Evolutionary conservation across 2,113 vertebrate species (phyloP).

Genomic region (Corythaeola cristata): DNA sequence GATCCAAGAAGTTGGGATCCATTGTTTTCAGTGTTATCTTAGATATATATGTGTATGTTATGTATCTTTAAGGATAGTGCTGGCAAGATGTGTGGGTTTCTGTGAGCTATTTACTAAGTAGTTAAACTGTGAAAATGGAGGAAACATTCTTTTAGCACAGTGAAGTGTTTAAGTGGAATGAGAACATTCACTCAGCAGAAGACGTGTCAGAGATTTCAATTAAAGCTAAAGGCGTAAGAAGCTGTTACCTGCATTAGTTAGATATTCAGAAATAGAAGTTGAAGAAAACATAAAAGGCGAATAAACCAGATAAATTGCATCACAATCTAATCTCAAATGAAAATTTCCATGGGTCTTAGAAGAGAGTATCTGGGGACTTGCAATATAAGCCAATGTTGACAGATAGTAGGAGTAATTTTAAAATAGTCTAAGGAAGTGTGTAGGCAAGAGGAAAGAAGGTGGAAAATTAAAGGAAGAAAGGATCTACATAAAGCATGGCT

Average conservation of each 20-base stretch:
- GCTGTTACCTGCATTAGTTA: neutral
- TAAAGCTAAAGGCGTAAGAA: neutral
- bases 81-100: neutral
- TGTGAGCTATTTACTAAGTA: neutral
- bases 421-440: conserved; percentile 3
- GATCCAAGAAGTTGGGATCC: neutral
- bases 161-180: neutral
- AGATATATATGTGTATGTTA: neutral
- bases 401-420: conserved; percentile 26
- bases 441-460: conserved; percentile 9
- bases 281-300: neutral
- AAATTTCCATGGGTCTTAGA: neutral
- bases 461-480: conserved; percentile 16
- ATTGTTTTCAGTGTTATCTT: neutral
- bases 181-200: neutral
- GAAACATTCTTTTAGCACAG: neutral
- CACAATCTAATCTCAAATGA: neutral
- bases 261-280: neutral
- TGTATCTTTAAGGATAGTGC: neutral
- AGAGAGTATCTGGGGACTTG: neutral
- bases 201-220: neutral
- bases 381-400: neutral
- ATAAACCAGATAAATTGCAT: neutral
- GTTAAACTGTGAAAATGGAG: neutral
- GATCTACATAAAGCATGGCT: neutral